Evolutionary conservation across 2,797 vertebrate species (phyloP).

Genomic region (Sphenodon punctatus): DNA sequence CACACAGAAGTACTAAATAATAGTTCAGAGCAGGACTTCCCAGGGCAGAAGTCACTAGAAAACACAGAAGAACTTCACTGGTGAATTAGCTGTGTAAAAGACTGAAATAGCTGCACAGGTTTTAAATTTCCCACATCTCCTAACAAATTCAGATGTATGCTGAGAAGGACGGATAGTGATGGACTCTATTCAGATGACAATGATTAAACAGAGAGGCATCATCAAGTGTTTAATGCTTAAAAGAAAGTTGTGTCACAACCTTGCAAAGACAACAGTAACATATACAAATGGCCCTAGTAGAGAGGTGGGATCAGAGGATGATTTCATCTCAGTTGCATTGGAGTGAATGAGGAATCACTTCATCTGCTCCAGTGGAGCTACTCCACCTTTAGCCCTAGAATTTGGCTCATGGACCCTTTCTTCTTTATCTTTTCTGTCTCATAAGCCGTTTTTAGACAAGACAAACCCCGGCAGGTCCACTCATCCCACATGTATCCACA

Average conservation of each 20-base stretch:
- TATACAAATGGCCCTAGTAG: conserved; percentile 15
- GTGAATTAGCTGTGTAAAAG: neutral
- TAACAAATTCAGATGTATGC: conserved; percentile 12
- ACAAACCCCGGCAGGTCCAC: no score
- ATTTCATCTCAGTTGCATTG: conserved; percentile 12
- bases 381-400: conserved; percentile 29
- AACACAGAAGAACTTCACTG: neutral
- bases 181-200: conserved; percentile 25
- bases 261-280: no score
- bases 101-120: neutral
- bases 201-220: neutral
- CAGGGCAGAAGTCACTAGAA: conserved; percentile 24
- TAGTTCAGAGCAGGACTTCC: conserved; percentile 23
- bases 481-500: no score
- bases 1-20: conserved; percentile 34
- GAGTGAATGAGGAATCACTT: conserved; percentile 46
- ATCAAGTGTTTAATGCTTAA: neutral
- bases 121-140: neutral
- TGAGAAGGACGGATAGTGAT: conserved; percentile 1
- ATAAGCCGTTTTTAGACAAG: no score
- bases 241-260: conserved; percentile 17
- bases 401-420: neutral
- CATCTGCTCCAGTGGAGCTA: conserved; percentile 31
- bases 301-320: conserved; percentile 24
- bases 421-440: no score